Evolutionary conservation across 2,113 vertebrate species (phyloP).

Genomic region (Ovis canadensis): DNA sequence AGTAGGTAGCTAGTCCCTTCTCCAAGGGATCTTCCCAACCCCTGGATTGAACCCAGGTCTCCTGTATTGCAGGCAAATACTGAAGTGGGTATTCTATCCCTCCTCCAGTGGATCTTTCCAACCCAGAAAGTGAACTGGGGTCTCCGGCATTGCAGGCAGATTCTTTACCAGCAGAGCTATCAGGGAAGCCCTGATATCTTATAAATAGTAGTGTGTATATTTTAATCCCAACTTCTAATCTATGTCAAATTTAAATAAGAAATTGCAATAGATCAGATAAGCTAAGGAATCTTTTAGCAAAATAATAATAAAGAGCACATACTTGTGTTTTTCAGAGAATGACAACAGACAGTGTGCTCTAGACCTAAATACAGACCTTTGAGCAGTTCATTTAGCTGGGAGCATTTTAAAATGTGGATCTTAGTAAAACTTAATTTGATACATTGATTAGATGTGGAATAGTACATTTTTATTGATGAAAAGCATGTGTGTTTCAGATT

Average conservation of each 20-base stretch:
- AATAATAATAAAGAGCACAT: not conserved
- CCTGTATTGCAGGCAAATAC: not conserved
- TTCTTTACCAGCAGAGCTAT: not conserved
- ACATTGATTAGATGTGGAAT: not conserved
- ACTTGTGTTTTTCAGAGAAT: not conserved
- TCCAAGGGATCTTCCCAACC: not conserved
- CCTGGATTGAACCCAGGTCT: not conserved
- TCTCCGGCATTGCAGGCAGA: fast-evolving
- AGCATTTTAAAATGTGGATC: not conserved
- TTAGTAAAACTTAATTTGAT: slow-evolving; percentile 17
- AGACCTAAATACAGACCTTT: not conserved
- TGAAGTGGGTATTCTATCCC: not conserved
- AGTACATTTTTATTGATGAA: slow-evolving; percentile 18
- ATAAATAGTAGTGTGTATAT: not conserved
- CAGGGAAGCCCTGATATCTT: not conserved
- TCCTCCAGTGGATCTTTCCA: not conserved
- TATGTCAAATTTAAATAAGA: not conserved
- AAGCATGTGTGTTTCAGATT: not conserved
- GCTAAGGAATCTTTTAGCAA: not conserved
- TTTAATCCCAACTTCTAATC: not conserved
- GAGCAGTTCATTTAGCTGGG: not conserved
- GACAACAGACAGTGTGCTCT: not conserved
- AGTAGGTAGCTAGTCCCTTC: not conserved
- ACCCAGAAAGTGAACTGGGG: not conserved
- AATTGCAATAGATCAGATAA: not conserved